Evolutionary conservation across 2,888 invertebrate species (phyloP), one percentile per base, ranked within the genome.

Genomic region (Serripes groenlandicus): DNA sequence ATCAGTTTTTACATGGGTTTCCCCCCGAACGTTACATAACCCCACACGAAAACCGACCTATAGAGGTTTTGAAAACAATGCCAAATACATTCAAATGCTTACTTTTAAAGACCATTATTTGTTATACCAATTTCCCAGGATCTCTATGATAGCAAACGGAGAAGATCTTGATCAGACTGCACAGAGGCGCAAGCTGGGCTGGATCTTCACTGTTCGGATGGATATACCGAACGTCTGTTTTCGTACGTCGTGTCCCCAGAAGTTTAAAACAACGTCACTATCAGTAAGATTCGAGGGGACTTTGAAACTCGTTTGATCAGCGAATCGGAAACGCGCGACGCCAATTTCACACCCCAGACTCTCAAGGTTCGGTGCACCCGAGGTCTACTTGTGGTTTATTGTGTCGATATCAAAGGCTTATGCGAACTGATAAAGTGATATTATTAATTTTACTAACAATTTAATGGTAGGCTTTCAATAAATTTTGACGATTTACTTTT

Each of bases 401-500:
- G 21, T 21, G 49, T 49, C 49, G 7, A 49, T 49, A 26, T 32
- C 32, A 64, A 34, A 34, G 64, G 18, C 21, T 26, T 3, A 26
- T 42, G 15, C 42, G 21, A 26, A 35, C 26, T 60, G 68, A 71
- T 66, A 80, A 80, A 60, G 60, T 56, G 49, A 75, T 77, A 71
- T 79, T 80, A 83, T 83, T 83, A 83, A 83, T 83, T 83, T 77
- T 70, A 18, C 34, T 75, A 77, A 78, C 73, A 73, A 83, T 77
- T 83, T 72, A 80, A 83, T 83, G 69, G 80, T 66, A 23, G 32
- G 37, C 60, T 72, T 49, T 49, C 7, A 11, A n/a, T n/a, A n/a
- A n/a, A n/a, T n/a, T n/a, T n/a, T n/a, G n/a, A n/a, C n/a, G n/a
- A n/a, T n/a, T n/a, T n/a, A n/a, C n/a, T n/a, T n/a, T n/a, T n/a